phyloP scores from a whole-genome alignment of 2,113 vertebrate species.

The Camelus dromedarius region DNA sequence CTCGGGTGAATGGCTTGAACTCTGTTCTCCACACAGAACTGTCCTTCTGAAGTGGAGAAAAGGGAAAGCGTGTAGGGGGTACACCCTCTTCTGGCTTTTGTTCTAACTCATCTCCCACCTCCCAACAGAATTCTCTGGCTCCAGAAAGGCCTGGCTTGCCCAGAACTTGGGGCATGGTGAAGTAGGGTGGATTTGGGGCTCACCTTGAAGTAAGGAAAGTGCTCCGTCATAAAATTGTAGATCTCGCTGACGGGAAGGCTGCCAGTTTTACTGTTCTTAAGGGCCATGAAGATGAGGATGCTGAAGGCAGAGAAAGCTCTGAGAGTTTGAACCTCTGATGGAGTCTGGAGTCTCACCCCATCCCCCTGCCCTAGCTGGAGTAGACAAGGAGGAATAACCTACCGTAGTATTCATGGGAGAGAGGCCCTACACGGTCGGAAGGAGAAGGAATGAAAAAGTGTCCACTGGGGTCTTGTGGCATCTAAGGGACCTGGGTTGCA shows the following conservation, averaged over 20 bases:
- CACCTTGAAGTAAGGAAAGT: conserved; percentile 99
- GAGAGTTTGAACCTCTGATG: conserved; percentile 11
- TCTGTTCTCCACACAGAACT: not conserved
- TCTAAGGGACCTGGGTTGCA: not conserved
- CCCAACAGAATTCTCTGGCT: not conserved
- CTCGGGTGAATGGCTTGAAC: not conserved
- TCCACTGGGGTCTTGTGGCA: not conserved
- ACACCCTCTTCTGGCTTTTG: not conserved
- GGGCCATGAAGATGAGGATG: conserved; percentile 99
- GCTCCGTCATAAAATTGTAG: conserved; percentile 99
- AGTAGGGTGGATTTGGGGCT: conserved; percentile 60
- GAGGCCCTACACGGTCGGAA: not conserved
- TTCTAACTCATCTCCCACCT: not conserved
- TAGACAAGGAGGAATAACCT: not conserved
- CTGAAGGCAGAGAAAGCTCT: conserved; percentile 85
- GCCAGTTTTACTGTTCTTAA: conserved; percentile 97
- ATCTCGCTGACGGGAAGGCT: conserved; percentile 99
- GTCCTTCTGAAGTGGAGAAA: not conserved
- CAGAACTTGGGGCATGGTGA: not conserved
- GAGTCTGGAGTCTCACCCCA: not conserved
- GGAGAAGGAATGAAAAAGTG: not conserved
- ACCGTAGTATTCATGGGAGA: not conserved
- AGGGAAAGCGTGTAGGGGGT: not conserved
- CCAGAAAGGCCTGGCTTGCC: not conserved
- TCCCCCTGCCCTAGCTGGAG: too few species aligned